A percentile compares a stretch with the other conserved stretches of the same genome.
phyloP scores from a whole-genome alignment of 2,797 vertebrate species.

The Diplodus sargus region DNA sequence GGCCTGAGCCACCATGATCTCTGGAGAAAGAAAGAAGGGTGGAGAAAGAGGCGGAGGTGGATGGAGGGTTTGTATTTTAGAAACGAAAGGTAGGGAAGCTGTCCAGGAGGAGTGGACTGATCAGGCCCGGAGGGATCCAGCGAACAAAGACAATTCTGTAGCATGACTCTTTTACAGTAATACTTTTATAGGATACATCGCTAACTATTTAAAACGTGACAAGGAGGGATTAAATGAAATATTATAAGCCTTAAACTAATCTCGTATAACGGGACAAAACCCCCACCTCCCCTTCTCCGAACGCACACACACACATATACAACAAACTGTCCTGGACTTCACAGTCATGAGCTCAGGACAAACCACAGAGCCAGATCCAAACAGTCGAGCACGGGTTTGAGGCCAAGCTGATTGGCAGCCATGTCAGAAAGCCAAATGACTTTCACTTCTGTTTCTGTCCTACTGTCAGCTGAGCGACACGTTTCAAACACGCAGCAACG shows the following conservation, averaged over 20 bases:
- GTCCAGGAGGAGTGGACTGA: conserved; percentile 64
- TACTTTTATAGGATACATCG: conserved; percentile 68
- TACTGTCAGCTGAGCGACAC: conserved; percentile 21
- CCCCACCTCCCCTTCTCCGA: conserved; percentile 1
- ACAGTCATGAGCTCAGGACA: conserved; percentile 80
- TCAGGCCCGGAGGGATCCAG: conserved; percentile 41
- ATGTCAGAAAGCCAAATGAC: conserved; percentile 25
- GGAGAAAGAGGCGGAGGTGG: neutral
- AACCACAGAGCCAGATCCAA: conserved; percentile 53
- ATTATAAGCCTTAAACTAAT: conserved; percentile 82
- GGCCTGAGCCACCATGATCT: conserved; percentile 60
- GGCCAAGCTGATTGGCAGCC: conserved; percentile 32
- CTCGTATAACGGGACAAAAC: conserved; percentile 55
- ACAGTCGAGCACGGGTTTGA: conserved; percentile 35
- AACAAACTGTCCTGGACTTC: conserved; percentile 43
- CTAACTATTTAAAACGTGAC: conserved; percentile 36
- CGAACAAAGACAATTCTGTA: conserved; percentile 64
- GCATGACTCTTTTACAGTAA: conserved; percentile 75
- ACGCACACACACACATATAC: conserved; percentile 11
- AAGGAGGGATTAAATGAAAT: conserved; percentile 49
- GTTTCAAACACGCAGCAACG: conserved; percentile 25
- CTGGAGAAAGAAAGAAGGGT: conserved; percentile 39
- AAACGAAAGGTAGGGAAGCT: conserved; percentile 1
- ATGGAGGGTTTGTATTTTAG: conserved; percentile 20
- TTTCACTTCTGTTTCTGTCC: conserved; percentile 39